phyloP scores from a whole-genome alignment of 2,113 vertebrate genomes.

The Hylia prasina region DNA sequence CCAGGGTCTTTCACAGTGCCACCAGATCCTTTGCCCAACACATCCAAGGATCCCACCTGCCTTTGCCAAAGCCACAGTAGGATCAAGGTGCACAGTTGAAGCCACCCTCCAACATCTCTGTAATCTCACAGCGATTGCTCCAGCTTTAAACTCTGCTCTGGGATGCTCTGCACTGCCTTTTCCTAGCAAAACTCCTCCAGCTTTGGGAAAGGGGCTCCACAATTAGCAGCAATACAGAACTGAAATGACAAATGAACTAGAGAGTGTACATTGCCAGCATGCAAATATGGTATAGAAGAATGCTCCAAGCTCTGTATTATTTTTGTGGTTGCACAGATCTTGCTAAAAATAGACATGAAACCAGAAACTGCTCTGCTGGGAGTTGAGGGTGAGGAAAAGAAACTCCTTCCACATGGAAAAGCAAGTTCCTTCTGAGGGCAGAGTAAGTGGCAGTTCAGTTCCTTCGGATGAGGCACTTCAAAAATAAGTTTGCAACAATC shows the following conservation, averaged over 20 bases:
- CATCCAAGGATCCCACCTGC: not conserved
- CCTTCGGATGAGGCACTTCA: not conserved
- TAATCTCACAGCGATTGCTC: fast-evolving
- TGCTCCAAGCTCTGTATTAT: not conserved
- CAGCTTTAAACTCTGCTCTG: not conserved
- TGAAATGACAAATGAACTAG: not conserved
- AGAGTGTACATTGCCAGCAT: not conserved
- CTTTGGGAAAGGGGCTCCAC: not conserved
- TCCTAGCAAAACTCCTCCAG: not conserved
- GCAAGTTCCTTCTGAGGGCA: not conserved
- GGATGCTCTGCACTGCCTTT: not conserved
- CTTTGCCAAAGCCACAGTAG: not conserved
- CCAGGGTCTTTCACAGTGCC: not conserved
- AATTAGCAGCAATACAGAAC: not conserved
- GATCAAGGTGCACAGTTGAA: fast-evolving
- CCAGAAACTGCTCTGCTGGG: not conserved
- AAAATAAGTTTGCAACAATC: not conserved
- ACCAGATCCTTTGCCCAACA: not conserved
- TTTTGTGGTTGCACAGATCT: not conserved
- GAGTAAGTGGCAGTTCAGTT: not conserved
- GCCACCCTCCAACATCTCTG: not conserved
- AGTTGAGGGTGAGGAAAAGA: not conserved
- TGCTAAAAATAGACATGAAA: not conserved
- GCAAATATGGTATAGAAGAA: not conserved
- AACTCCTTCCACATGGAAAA: not conserved